Evolutionary conservation across 2,113 vertebrate species (phyloP).

Genomic region (Mormyrus lacerda): DNA sequence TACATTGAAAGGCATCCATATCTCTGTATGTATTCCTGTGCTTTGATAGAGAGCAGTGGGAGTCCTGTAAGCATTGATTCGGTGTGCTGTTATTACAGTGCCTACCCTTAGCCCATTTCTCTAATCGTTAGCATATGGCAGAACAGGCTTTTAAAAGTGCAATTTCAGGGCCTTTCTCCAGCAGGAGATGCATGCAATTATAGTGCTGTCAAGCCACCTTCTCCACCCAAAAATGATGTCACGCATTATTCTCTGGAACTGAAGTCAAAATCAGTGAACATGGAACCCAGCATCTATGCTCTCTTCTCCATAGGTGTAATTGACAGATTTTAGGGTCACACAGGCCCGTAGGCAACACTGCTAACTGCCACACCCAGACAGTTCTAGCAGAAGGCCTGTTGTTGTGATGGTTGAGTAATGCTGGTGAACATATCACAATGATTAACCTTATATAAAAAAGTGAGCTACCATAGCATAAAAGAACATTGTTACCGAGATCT

Average conservation of each 20-base stretch:
- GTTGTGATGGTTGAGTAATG: not conserved
- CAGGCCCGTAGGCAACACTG: not conserved
- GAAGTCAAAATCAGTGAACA: not conserved
- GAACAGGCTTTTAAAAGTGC: not conserved
- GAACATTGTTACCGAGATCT: not conserved
- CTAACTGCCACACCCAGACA: not conserved
- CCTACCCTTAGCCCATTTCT: not conserved
- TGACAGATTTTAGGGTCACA: not conserved
- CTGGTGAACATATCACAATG: not conserved
- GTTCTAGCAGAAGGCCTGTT: not conserved
- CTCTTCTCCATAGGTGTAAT: not conserved
- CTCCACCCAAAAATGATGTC: constrained; percentile 1
- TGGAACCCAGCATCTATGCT: not conserved
- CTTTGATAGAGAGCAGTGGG: not conserved
- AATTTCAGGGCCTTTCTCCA: not conserved
- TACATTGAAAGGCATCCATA: not conserved
- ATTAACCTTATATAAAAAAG: not conserved
- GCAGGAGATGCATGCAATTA: constrained; percentile 1
- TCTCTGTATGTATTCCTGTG: not conserved
- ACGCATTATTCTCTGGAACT: constrained; percentile 5
- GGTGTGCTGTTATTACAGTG: not conserved
- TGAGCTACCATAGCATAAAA: not conserved
- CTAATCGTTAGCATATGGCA: not conserved
- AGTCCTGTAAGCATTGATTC: not conserved
- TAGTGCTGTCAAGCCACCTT: not conserved